Percentiles rank a stretch among this genome's conserved stretches.
phyloP scores from a whole-genome alignment of 2,113 vertebrate genomes.

The Callionymus lyra region DNA sequence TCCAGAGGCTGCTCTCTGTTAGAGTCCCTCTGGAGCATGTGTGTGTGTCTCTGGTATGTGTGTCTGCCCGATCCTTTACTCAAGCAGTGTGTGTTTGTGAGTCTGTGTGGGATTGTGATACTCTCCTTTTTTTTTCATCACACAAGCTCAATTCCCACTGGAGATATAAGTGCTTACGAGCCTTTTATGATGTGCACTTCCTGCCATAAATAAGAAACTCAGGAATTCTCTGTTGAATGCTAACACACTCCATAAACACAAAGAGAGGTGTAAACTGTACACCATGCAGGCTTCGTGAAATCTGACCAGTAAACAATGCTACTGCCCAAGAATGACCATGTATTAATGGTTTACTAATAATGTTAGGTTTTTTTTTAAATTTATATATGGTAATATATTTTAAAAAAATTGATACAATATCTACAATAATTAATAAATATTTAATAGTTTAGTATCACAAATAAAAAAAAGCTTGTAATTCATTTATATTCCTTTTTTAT shows the following conservation, averaged over 20 bases:
- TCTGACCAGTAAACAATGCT: conserved; percentile 1
- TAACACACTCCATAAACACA: conserved; percentile 46
- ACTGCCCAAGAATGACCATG: neutral
- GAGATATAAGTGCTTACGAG: conserved; percentile 42
- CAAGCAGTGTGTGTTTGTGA: conserved; percentile 13
- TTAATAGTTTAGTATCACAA: no score
- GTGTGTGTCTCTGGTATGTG: conserved; percentile 14
- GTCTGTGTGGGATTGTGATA: conserved; percentile 23
- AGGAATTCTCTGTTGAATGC: conserved; percentile 37
- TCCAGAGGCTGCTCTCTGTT: conserved; percentile 44
- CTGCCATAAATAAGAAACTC: conserved; percentile 59
- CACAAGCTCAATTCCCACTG: conserved; percentile 34
- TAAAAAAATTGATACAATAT: no score
- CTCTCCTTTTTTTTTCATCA: conserved; percentile 33
- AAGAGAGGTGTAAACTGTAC: conserved; percentile 44
- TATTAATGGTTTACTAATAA: no score
- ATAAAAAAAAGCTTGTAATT: no score
- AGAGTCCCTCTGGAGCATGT: conserved; percentile 37
- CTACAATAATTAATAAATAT: no score
- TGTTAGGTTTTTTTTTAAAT: no score
- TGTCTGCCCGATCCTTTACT: conserved; percentile 9
- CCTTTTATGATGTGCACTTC: conserved; percentile 62
- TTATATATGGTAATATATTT: no score
- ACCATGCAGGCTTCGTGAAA: conserved; percentile 18
- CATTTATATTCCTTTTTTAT: no score